A percentile compares a stretch with the other conserved stretches of the same genome.
Conservation (phyloP, 1,140 invertebrate genomes). For the Drosophila ohnishii region DNA sequence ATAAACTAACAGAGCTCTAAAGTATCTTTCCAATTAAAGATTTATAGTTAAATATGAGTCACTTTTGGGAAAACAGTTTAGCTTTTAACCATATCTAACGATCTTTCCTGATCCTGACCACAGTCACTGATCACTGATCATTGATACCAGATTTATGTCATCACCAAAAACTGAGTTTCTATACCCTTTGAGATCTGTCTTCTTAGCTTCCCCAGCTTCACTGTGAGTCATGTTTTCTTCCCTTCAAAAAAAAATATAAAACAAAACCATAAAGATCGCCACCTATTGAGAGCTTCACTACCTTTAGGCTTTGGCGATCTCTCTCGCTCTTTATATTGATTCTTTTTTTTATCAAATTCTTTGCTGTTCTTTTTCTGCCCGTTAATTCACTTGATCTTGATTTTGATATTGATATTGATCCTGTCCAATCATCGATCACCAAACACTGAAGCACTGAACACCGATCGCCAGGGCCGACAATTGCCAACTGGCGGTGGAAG, state of each 20-base stretch:
- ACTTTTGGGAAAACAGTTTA: neutral
- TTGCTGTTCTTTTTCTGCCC: neutral
- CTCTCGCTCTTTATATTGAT: neutral
- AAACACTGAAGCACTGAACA: constrained; percentile 28
- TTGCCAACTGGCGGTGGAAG: constrained; percentile 54
- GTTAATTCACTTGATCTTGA: constrained; percentile 8
- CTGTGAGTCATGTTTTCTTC: neutral
- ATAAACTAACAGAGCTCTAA: neutral
- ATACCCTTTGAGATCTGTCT: too few relatives aligned
- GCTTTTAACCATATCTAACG: too few relatives aligned
- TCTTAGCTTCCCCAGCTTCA: neutral
- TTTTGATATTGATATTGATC: constrained; percentile 10
- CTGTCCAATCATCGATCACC: constrained; percentile 11
- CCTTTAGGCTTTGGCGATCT: neutral
- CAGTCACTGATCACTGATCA: neutral
- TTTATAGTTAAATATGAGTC: neutral
- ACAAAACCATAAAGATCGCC: neutral
- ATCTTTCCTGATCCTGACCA: neutral
- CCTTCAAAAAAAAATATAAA: too few relatives aligned
- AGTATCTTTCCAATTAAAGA: too few relatives aligned
- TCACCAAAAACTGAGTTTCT: neutral
- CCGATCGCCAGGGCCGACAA: constrained; percentile 50
- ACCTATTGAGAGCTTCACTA: neutral
- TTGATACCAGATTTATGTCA: neutral
- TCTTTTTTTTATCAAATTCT: neutral